Conservation (phyloP, 2,888 invertebrate genomes). For the Pachliopta kotzebuea region DNA sequence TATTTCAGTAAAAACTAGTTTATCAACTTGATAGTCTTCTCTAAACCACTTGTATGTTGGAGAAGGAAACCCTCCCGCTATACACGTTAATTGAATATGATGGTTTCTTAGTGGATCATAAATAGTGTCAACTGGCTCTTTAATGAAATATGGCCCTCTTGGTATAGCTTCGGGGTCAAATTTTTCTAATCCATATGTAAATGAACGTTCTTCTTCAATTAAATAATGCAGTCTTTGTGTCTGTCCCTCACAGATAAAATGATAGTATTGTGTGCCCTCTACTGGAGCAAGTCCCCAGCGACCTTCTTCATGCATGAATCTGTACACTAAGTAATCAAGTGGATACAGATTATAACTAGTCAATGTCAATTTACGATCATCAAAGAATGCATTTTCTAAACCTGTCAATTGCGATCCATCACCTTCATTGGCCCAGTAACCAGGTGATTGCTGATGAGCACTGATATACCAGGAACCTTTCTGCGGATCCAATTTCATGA, state of each 20-base stretch:
- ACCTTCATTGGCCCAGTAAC: constrained; percentile 90
- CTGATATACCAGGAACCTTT: constrained; percentile 94
- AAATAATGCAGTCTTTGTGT: constrained; percentile 86
- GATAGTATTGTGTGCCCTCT: constrained; percentile 86
- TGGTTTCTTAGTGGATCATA: constrained; percentile 90
- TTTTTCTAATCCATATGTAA: constrained; percentile 92
- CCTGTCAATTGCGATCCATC: constrained; percentile 90
- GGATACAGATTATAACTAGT: constrained; percentile 76
- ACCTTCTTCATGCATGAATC: constrained; percentile 84
- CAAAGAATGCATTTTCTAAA: constrained; percentile 91
- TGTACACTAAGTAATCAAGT: constrained; percentile 89
- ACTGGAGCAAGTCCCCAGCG: constrained; percentile 93
- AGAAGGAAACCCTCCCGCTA: constrained; percentile 93
- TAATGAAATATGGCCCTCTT: constrained; percentile 92
- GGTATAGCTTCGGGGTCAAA: constrained; percentile 90
- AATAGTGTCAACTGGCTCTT: constrained; percentile 90
- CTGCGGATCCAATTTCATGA: constrained; percentile 91
- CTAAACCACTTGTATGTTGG: constrained; percentile 95
- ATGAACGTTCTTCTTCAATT: constrained; percentile 87
- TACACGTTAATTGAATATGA: constrained; percentile 88
- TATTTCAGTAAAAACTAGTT: constrained; percentile 85
- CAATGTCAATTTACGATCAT: constrained; percentile 70
- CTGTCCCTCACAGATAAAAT: constrained; percentile 94
- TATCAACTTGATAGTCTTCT: constrained; percentile 91
- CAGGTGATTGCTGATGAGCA: constrained; percentile 86